Evolutionary conservation across 1,140 invertebrate genomes (phyloP).

Genomic region (Pseudomyrmex dendroicus): DNA sequence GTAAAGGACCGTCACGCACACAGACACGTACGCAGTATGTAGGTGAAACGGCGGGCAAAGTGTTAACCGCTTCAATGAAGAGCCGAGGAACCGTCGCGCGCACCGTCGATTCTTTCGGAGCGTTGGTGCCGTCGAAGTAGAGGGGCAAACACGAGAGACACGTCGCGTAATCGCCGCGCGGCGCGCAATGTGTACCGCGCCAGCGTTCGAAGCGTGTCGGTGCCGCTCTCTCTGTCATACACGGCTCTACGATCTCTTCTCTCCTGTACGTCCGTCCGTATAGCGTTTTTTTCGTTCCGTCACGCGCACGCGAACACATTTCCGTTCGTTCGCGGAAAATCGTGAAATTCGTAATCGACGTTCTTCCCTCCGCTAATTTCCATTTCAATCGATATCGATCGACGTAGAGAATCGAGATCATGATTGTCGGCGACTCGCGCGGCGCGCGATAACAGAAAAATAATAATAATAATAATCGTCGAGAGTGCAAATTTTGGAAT

Average conservation of each 20-base stretch:
- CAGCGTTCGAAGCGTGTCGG: constrained; percentile 75
- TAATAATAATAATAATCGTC: no score
- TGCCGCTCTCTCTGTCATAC: constrained; percentile 39
- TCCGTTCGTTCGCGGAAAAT: neutral
- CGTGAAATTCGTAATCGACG: neutral
- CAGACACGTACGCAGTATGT: no score
- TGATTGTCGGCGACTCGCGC: no score
- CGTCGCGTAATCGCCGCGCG: constrained; percentile 62
- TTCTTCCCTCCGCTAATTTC: neutral
- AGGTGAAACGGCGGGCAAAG: no score
- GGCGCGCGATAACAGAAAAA: no score
- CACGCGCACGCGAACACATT: neutral
- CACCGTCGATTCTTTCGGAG: neutral
- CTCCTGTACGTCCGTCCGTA: neutral
- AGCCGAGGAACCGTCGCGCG: neutral
- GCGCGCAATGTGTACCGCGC: constrained; percentile 79
- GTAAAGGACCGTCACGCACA: no score
- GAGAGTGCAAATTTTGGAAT: no score
- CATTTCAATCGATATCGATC: no score
- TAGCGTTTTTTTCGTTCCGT: neutral
- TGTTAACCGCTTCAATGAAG: no score
- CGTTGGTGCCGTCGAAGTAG: constrained; percentile 18
- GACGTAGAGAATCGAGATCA: no score
- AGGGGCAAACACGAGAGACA: constrained; percentile 57
- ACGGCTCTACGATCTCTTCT: constrained; percentile 18